phyloP scores from a whole-genome alignment of 2,113 vertebrate genomes.

The Seriola aureovittata region DNA sequence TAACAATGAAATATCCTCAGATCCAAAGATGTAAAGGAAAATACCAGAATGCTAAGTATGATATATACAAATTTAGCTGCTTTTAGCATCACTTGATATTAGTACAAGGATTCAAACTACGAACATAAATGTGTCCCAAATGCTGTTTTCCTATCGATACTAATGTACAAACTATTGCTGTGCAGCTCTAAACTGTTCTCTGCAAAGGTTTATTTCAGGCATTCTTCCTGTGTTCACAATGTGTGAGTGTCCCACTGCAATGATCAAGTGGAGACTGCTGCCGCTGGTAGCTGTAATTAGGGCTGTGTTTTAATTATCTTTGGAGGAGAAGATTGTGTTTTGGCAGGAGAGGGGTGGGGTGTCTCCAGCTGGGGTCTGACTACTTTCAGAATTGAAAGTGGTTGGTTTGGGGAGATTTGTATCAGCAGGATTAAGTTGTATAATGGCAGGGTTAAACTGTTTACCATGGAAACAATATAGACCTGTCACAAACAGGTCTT shows the following conservation, averaged over 20 bases:
- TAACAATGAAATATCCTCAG: conserved; percentile 2
- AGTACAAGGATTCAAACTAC: not conserved
- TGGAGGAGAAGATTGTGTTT: conserved; percentile 77
- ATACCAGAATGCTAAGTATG: not conserved
- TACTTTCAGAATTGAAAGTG: conserved; percentile 59
- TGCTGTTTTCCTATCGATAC: conserved; percentile 11
- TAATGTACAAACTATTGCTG: conserved; percentile 7
- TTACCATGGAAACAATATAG: conserved; percentile 19
- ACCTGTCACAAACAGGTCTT: conserved; percentile 1
- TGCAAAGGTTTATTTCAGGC: conserved; percentile 66
- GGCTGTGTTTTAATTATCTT: conserved; percentile 77
- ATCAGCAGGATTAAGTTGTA: conserved; percentile 36
- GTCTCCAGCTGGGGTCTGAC: conserved; percentile 61
- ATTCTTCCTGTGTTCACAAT: conserved; percentile 66
- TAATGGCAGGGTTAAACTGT: conserved; percentile 25
- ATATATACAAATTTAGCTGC: conserved; percentile 1
- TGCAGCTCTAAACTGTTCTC: conserved; percentile 2
- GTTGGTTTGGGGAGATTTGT: conserved; percentile 54
- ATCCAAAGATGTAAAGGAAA: conserved; percentile 5
- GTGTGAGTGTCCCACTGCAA: conserved; percentile 65
- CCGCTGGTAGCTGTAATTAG: conserved; percentile 78
- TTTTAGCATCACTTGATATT: conserved; percentile 8
- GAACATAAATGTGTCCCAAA: conserved; percentile 21
- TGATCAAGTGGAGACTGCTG: conserved; percentile 64
- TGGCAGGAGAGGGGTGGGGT: conserved; percentile 69